These are phyloP conservation scores for Semnornis frantzii DNA, from an alignment of 2,113 vertebrate genomes.

Conservation along the genomic window DNA sequence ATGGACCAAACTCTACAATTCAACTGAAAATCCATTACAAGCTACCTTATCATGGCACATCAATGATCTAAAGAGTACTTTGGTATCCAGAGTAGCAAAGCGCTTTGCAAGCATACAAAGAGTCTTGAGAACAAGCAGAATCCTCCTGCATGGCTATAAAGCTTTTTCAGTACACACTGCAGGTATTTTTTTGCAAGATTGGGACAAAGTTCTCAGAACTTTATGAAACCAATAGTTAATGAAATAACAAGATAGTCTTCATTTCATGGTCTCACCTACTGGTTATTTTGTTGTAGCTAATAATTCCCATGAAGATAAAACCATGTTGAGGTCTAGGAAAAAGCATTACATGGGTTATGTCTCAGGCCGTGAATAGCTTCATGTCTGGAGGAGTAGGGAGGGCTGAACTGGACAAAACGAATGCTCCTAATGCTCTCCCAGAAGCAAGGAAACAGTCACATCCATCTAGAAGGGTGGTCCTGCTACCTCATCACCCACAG, in stretches of 20 bases:
- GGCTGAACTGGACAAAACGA: background rate
- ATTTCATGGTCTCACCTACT: background rate
- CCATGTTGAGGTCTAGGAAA: background rate
- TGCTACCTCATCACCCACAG: fast-evolving
- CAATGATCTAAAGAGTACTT: background rate
- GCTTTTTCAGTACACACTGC: background rate
- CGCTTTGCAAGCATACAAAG: background rate
- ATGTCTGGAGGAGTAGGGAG: background rate
- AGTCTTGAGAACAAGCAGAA: background rate
- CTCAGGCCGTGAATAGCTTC: background rate
- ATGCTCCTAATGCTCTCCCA: background rate
- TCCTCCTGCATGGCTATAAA: background rate
- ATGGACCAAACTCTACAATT: background rate
- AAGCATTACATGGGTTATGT: background rate
- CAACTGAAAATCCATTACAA: background rate
- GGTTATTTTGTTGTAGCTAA: background rate
- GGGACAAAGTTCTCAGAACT: background rate
- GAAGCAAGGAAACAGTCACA: background rate
- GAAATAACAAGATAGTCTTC: background rate
- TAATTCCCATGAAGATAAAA: background rate
- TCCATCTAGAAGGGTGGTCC: background rate
- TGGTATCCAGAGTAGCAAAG: background rate
- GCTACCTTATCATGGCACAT: background rate
- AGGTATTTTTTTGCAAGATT: background rate
- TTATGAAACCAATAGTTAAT: background rate